Conservation (phyloP, 2,888 invertebrate genomes). For the Griposia aprilina region DNA sequence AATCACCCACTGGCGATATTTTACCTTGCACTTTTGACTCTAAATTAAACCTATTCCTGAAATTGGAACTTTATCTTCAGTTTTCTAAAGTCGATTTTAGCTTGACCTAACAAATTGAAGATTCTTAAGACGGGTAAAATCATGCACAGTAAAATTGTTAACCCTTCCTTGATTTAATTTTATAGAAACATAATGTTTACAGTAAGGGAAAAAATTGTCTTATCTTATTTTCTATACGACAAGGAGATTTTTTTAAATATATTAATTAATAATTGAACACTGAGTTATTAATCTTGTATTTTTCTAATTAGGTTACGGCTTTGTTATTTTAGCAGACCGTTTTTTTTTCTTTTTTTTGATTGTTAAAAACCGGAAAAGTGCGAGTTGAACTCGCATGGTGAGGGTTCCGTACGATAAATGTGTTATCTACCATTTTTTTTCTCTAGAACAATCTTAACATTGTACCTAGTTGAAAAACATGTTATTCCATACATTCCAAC, state of each 20-base stretch:
- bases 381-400: too few species aligned
- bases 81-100: neutral
- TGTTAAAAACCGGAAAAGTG: too few species aligned
- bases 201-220: slow-evolving; percentile 30
- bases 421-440: too few species aligned
- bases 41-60: neutral
- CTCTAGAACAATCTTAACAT: too few species aligned
- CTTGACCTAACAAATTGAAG: neutral
- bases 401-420: too few species aligned
- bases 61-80: slow-evolving; percentile 3
- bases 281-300: neutral
- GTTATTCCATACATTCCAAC: too few species aligned
- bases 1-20: slow-evolving; percentile 18
- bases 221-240: slow-evolving; percentile 46
- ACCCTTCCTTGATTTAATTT: slow-evolving; percentile 65
- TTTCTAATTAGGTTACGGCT: slow-evolving; percentile 2
- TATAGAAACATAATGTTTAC: slow-evolving; percentile 56
- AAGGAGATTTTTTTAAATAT: neutral
- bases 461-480: too few species aligned
- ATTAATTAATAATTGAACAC: slow-evolving; percentile 7
- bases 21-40: slow-evolving; percentile 35
- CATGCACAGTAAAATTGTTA: slow-evolving; percentile 64
- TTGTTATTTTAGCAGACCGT: neutral
- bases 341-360: too few species aligned
- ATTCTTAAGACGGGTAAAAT: slow-evolving; percentile 45